These are phyloP conservation scores for Enteromius fasciolatus DNA, from an alignment of 2,797 vertebrate species.

Conservation along the genomic window DNA sequence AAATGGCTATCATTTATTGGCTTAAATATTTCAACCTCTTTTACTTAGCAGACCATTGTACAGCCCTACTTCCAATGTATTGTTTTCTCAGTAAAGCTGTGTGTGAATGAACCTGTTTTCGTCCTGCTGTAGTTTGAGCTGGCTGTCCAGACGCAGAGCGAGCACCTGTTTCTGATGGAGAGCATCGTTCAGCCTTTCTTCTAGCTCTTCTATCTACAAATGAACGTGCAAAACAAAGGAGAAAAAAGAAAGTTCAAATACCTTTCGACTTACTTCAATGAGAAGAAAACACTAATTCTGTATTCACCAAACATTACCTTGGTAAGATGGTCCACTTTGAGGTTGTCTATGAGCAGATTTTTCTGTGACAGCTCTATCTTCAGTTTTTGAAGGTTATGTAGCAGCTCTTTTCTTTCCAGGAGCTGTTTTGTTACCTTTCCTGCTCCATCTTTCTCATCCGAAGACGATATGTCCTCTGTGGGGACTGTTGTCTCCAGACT, in stretches of 20 bases:
- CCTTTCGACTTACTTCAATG: neutral
- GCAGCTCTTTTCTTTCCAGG: slow-evolving; percentile 91
- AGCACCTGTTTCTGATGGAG: slow-evolving; percentile 93
- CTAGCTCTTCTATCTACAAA: slow-evolving; percentile 88
- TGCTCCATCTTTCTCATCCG: slow-evolving; percentile 77
- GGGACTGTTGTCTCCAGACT: slow-evolving; percentile 96
- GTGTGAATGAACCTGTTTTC: slow-evolving; percentile 83
- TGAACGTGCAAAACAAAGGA: neutral
- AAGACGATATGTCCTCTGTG: slow-evolving; percentile 95
- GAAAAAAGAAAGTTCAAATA: neutral
- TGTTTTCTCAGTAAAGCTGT: neutral
- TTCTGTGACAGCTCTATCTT: slow-evolving; percentile 96
- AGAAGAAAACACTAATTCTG: neutral
- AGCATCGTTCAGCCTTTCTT: slow-evolving; percentile 92
- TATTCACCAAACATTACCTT: slow-evolving; percentile 78
- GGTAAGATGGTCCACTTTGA: slow-evolving; percentile 93
- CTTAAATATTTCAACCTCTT: neutral
- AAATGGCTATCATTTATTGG: neutral
- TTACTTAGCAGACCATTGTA: neutral
- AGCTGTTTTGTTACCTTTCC: slow-evolving; percentile 89
- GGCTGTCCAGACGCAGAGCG: slow-evolving; percentile 87
- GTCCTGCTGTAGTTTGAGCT: slow-evolving; percentile 90
- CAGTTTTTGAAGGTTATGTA: slow-evolving; percentile 88
- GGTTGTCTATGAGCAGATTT: slow-evolving; percentile 91
- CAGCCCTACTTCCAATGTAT: neutral